Base-by-base conservation (phyloP, 2,797 vertebrate genomes). In the Labroides dimidiatus region DNA sequence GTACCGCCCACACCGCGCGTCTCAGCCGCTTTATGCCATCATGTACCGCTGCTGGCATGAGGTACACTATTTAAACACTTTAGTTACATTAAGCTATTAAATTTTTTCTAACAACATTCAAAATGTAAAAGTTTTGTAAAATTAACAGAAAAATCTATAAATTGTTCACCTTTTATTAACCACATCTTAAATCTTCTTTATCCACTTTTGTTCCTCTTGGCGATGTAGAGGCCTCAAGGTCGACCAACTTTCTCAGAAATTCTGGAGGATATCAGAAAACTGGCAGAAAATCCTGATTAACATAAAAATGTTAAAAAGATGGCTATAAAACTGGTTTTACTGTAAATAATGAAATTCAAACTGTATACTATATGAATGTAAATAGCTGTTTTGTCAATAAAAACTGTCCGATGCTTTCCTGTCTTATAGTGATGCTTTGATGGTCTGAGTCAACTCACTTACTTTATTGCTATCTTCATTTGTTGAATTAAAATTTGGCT, bases 1-100 rank as follows among this genome's bases (percentile, higher is more conserved):
- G 20, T 96, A 96, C 80, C 91, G 93, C 21, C 96, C 96, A 0
- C 69, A 88, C 36, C 86, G 93, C 42, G 95, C 94, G 24, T 87
- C 95, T 0, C 67, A 75, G 20, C 5, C 73, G 2, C 47, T 96
- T 10, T 96, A 96, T 67, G 50, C 93, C 86, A 87, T 95, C 84
- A 97, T 96, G 96, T 96, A 96, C 86, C 89, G 87, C 67, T 97
- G 96, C 89, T 97, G 96, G 96, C 95, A 52, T 15, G 50, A 52
- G 27, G 27, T 52, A 30, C 13, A 4, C 9, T 10, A 10, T n/a
- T 0, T 12, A 20, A 47, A 20, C 19, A 21, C 44, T 33, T 33
- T 8, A 9, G 30, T 6, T 33, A 33, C 8, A 33, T 33, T 33
- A 33, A 6, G 30, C 30, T 33, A 9, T 7, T 33, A 33, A 33